Base-by-base conservation (phyloP, 2,113 vertebrate genomes). In the Lophotis ruficrista region DNA sequence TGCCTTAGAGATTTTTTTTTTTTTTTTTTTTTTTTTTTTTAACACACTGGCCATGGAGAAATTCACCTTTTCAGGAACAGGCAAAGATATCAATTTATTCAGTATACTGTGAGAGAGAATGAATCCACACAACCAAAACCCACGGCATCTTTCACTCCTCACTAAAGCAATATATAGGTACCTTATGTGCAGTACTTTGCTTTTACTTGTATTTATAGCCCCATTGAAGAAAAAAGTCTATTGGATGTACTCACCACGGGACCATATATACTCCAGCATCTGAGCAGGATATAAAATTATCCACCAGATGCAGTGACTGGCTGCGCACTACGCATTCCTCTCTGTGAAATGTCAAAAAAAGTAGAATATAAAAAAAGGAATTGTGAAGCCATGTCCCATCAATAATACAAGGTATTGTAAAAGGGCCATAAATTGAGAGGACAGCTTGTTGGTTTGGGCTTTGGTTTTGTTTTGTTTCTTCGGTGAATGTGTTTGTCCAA, bases 141-240 rank as follows among this genome's bases (percentile, higher is more conserved):
- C 87, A 87, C 12, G 7, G 89, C 92, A 94, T 94, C 87, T 95
- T 94, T 95, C 84, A 72, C 19, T 82, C 80, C 81, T 85, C 76
- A 43, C 91, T 90, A 95, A 95, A 92, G 69, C 92, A 87, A 92
- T 90, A 96, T 84, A 84, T 83, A 60, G 90, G 91, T 82, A 89
- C 84, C 92, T 96, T 95, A 94, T 88, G 90, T 80, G n/a, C 61
- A 79, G 37, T 95, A 68, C 92, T 94, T 96, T 89, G 66, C 91
- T 95, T 90, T 94, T 94, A 95, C 85, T 89, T 95, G 94, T 97
- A 93, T 97, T 96, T 97, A 97, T 93, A 83, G 81, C 80, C 87
- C 86, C 89, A 86, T 1, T 95, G 95, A 94, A 95, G 80, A 89
- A 94, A 73, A 87, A 96, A 81, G 76, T 89, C 92, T 93, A 84